These are phyloP conservation scores for Leucophenga montana DNA, from an alignment of 2,888 invertebrate species.

Conservation along the genomic window DNA sequence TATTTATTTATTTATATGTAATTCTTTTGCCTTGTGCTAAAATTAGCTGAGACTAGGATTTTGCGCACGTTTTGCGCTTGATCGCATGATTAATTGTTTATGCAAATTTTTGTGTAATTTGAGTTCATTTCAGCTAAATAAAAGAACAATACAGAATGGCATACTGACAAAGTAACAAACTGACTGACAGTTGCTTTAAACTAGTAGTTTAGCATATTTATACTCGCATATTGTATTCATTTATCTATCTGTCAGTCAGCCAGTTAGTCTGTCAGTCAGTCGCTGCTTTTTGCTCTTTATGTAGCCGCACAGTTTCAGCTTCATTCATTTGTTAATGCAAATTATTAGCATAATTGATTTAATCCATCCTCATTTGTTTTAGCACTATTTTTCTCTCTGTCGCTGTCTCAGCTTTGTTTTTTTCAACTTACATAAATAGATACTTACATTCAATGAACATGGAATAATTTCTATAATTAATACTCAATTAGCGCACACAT, in stretches of 20 bases:
- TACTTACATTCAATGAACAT: constrained; percentile 33
- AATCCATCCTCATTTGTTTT: constrained; percentile 37
- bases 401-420: constrained; percentile 2
- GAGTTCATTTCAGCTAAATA: too few relatives aligned
- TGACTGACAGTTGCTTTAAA: too few relatives aligned
- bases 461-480: constrained; percentile 49
- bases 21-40: constrained; percentile 33
- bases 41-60: constrained; percentile 44
- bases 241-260: constrained; percentile 24
- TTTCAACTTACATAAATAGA: neutral
- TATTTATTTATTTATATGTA: constrained; percentile 38
- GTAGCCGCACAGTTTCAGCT: neutral
- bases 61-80: constrained; percentile 58
- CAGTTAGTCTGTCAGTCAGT: constrained; percentile 14
- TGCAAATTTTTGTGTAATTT: constrained; percentile 49
- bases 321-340: constrained; percentile 1
- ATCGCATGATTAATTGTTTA: constrained; percentile 62
- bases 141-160: too few relatives aligned
- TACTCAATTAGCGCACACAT: constrained; percentile 54
- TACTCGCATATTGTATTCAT: neutral
- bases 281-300: neutral
- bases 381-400: constrained; percentile 25
- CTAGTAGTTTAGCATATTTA: constrained; percentile 15
- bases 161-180: too few relatives aligned
- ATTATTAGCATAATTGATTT: constrained; percentile 48